These are phyloP conservation scores for Chalcosyrphus nemorum DNA, from an alignment of 2,888 invertebrate genomes.

Conservation along the genomic window DNA sequence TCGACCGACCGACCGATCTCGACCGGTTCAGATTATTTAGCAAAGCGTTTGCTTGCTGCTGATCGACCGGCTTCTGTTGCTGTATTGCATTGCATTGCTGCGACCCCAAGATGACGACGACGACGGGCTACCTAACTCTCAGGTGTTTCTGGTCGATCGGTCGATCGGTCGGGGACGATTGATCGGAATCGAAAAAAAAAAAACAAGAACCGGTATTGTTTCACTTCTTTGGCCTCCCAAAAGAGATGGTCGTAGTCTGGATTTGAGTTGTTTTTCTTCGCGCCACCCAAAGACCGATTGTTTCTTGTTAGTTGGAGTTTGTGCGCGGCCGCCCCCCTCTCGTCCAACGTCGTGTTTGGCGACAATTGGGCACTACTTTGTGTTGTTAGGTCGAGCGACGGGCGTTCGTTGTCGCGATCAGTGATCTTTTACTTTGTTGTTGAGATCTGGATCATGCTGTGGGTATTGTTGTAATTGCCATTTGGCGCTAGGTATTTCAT, in stretches of 20 bases:
- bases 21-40: conserved; percentile 23
- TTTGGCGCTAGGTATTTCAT: conserved; percentile 19
- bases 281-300: conserved; percentile 41
- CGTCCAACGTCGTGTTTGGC: conserved; percentile 31
- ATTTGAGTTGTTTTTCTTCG: conserved; percentile 7
- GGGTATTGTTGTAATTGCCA: conserved; percentile 35
- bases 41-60: conserved; percentile 11
- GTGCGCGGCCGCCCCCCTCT: not conserved
- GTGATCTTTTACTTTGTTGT: conserved; percentile 28
- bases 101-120: too few relatives aligned
- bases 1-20: conserved; percentile 9
- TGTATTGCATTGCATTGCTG: too few relatives aligned
- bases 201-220: conserved; percentile 54
- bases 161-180: too few relatives aligned
- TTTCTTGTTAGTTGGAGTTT: conserved; percentile 1
- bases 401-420: conserved; percentile 21
- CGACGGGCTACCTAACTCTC: not conserved
- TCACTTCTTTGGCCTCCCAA: conserved; percentile 50
- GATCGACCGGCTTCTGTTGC: conserved; percentile 35
- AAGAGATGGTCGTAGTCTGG: conserved; percentile 3
- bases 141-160: conserved; percentile 49
- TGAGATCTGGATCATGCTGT: conserved; percentile 23
- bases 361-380: conserved; percentile 40
- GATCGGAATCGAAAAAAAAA: conserved; percentile 36
- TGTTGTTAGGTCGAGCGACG: conserved; percentile 34